phyloP scores from a whole-genome alignment of 2,113 vertebrate species.

The Lepus europaeus region DNA sequence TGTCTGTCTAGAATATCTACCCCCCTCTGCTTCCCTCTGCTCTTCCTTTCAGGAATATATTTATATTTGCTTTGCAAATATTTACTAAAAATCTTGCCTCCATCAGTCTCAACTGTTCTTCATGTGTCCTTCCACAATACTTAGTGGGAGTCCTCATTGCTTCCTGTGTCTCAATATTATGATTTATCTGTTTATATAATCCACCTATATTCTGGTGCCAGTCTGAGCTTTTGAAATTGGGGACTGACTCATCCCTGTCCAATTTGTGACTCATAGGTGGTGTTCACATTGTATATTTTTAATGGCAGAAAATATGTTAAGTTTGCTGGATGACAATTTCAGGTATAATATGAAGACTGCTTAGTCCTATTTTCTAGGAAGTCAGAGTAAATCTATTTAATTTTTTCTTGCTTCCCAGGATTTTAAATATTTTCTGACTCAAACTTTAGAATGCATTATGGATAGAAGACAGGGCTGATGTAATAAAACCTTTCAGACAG shows the following conservation, averaged over 20 bases:
- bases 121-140: background rate
- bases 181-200: conserved; percentile 62
- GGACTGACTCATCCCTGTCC: background rate
- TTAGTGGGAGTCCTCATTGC: background rate
- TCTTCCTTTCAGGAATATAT: background rate
- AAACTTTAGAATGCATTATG: conserved; percentile 27
- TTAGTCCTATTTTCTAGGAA: conserved; percentile 10
- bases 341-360: background rate
- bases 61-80: background rate
- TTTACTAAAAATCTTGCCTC: background rate
- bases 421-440: conserved; percentile 5
- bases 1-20: background rate
- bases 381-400: conserved; percentile 44
- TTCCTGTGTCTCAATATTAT: background rate
- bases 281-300: conserved; percentile 51
- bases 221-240: conserved; percentile 23
- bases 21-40: background rate
- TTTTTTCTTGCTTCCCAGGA: conserved; percentile 52
- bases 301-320: conserved; percentile 12
- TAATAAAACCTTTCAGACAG: conserved; percentile 49
- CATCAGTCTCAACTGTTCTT: background rate
- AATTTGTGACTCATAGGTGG: conserved; percentile 26
- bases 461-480: background rate
- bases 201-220: background rate
- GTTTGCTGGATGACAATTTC: conserved; percentile 8